These are phyloP conservation scores for Maccullochella peelii DNA, from an alignment of 2,113 vertebrate species.

Conservation along the genomic window DNA sequence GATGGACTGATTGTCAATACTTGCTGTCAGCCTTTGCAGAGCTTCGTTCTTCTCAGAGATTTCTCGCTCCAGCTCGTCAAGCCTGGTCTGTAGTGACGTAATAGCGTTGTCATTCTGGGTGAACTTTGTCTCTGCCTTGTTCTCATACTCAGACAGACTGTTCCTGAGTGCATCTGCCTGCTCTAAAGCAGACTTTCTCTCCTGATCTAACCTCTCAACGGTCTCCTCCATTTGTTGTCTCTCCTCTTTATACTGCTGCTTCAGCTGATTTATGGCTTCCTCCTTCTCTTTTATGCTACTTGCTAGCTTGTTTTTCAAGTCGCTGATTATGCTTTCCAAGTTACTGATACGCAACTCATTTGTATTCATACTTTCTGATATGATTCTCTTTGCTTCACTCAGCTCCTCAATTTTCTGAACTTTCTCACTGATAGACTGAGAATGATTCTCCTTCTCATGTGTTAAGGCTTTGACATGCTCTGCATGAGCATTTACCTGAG, in stretches of 20 bases:
- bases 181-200: conserved; percentile 86
- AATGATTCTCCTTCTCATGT: conserved; percentile 87
- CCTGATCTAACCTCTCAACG: conserved; percentile 84
- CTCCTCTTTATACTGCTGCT: conserved; percentile 84
- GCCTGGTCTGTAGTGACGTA: conserved; percentile 85
- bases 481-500: conserved; percentile 88
- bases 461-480: conserved; percentile 87
- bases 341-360: conserved; percentile 84
- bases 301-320: conserved; percentile 87
- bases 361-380: conserved; percentile 86
- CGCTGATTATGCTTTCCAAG: conserved; percentile 84
- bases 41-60: conserved; percentile 86
- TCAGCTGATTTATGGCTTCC: conserved; percentile 86
- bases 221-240: conserved; percentile 81
- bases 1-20: conserved; percentile 87
- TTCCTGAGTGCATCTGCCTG: conserved; percentile 83
- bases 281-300: conserved; percentile 87
- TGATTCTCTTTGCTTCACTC: conserved; percentile 85
- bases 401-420: conserved; percentile 88
- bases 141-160: conserved; percentile 90
- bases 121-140: conserved; percentile 85
- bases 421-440: conserved; percentile 87
- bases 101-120: conserved; percentile 86
- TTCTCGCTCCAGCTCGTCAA: conserved; percentile 86
- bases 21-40: conserved; percentile 82